Conservation (phyloP, 2,113 vertebrate genomes). For the Donacobius atricapilla region DNA sequence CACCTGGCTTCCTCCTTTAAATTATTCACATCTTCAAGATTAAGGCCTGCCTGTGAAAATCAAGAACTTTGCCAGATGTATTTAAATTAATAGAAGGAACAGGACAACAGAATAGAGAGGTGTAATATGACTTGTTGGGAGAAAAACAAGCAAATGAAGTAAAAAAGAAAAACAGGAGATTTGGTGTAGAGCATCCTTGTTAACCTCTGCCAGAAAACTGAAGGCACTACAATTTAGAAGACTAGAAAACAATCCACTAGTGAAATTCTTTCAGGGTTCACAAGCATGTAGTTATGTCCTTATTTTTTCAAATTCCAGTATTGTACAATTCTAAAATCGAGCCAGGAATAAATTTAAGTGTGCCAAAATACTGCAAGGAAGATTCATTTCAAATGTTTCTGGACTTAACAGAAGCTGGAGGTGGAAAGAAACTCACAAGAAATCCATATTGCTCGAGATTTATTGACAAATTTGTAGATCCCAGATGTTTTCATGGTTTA, state of each 20-base stretch:
- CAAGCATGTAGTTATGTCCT: not conserved
- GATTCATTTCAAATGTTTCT: constrained; percentile 8
- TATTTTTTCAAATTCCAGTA: not conserved
- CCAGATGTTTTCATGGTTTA: constrained; percentile 15
- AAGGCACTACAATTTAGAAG: not conserved
- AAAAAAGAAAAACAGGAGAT: not conserved
- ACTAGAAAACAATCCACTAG: not conserved
- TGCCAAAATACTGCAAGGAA: constrained; percentile 9
- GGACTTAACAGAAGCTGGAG: constrained; percentile 21
- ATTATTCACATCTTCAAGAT: not conserved
- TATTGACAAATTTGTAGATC: not conserved
- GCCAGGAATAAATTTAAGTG: not conserved
- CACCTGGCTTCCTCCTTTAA: not conserved
- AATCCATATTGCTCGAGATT: constrained; percentile 4
- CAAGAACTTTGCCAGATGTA: not conserved
- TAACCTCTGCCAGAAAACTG: not conserved
- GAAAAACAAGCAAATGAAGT: not conserved
- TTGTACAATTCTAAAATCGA: not conserved
- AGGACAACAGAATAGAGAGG: not conserved
- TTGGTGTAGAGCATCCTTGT: accelerated
- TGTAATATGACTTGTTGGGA: not conserved
- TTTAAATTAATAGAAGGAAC: not conserved
- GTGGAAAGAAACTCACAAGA: not conserved
- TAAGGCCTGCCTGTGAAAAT: not conserved
- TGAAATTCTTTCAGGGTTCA: not conserved